Evolutionary conservation across 2,888 invertebrate genomes (phyloP), one percentile per base, ranked within the genome.

Genomic region (Empis stercorea): DNA sequence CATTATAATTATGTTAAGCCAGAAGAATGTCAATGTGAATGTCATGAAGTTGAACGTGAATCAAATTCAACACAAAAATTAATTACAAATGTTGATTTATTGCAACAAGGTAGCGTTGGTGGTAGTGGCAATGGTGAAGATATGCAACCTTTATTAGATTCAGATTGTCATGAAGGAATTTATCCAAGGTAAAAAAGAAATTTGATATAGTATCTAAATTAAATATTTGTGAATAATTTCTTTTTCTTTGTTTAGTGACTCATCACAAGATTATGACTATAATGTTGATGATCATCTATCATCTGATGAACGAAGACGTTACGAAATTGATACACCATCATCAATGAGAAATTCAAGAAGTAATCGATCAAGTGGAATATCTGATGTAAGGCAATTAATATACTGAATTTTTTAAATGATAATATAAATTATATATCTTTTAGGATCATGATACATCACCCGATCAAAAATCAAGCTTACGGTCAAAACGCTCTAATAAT

Each of bases 21-120:
- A 6, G 87, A 87, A 63, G 86, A 87, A 59, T 88, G 88, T 62
- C 83, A 84, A 62, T 88, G 88, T 70, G 87, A 88, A 69, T 88
- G 88, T 62, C 88, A 88, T 69, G 84, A 82, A 60, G 73, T 68
- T 41, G 66, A 71, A 48, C 58, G 66, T 6, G 59, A 59, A 30
- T 52, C 55, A 23, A 55, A 67, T 30, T 58, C 62, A 15, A 54
- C 59, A 49, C 55, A 1, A 37, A 64, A 63, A 39, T 56, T 64
- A 2, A 55, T 65, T 20, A 56, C 61, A 9, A 61, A 57, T 16
- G 64, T 65, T 13, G 68, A 68, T 51, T 51, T 66, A 10, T 48
- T 67, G 43, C 63, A 65, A 43, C 65, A 64, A 46, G 27, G 59
- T n/a, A n/a, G n/a, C n/a, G n/a, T n/a, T n/a, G n/a, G n/a, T 57